phyloP scores from a whole-genome alignment of 2,888 invertebrate species.

The Tipula helvola region DNA sequence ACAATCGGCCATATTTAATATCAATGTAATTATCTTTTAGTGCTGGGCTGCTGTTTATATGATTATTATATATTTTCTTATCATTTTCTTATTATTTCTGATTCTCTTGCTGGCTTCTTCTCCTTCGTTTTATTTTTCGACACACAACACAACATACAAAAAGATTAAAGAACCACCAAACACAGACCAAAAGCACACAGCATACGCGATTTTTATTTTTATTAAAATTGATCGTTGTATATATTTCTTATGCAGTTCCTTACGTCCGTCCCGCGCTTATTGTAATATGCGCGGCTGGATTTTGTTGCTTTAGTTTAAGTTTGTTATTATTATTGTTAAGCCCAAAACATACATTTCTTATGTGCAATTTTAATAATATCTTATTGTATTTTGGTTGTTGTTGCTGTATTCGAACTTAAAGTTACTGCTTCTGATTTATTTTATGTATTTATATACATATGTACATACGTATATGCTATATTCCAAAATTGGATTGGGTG shows the following conservation, averaged over 20 bases:
- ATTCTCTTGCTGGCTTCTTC: neutral
- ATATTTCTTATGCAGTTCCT: neutral
- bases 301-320: neutral
- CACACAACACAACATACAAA: neutral
- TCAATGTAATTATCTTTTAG: slow-evolving; percentile 7
- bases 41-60: slow-evolving; percentile 7
- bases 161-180: neutral
- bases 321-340: neutral
- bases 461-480: neutral
- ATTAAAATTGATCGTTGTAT: neutral
- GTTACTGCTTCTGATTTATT: neutral
- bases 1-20: slow-evolving; percentile 6
- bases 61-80: neutral
- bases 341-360: neutral
- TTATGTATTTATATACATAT: neutral
- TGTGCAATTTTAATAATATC: neutral
- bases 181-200: neutral
- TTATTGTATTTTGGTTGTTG: neutral
- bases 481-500: neutral
- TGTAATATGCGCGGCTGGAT: neutral
- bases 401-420: neutral
- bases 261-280: neutral
- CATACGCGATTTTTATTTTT: neutral
- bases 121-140: neutral
- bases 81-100: slow-evolving; percentile 4